Percentiles rank a stretch among this genome's conserved stretches.
Evolutionary conservation across 2,888 invertebrate species (phyloP).

Genomic region (Eustalomyia histrio): DNA sequence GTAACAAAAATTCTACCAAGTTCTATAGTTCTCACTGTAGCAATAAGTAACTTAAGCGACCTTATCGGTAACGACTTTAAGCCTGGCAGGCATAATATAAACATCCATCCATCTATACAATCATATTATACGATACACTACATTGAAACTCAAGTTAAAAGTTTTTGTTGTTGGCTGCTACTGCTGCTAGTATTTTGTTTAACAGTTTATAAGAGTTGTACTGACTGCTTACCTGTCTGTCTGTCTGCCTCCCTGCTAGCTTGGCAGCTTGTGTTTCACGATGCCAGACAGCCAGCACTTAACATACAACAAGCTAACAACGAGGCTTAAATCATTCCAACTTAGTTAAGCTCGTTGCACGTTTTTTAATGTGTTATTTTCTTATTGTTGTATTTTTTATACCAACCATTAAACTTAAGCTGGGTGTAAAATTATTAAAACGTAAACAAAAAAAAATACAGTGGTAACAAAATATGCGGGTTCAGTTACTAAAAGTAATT

Average conservation of each 20-base stretch:
- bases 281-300: constrained; percentile 58
- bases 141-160: constrained; percentile 32
- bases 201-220: constrained; percentile 47
- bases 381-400: constrained; percentile 29
- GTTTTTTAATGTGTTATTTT: constrained; percentile 49
- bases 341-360: constrained; percentile 66
- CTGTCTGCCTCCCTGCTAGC: constrained; percentile 21
- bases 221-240: constrained; percentile 19
- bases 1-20: not conserved
- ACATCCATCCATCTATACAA: constrained; percentile 19
- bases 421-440: constrained; percentile 54
- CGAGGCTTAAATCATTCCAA: constrained; percentile 67
- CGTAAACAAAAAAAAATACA: constrained; percentile 42
- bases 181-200: constrained; percentile 39
- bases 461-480: constrained; percentile 21
- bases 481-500: too few relatives aligned
- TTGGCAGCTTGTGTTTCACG: constrained; percentile 36
- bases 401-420: constrained; percentile 56
- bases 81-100: constrained; percentile 48
- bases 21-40: constrained; percentile 5
- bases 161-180: constrained; percentile 27
- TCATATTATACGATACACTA: constrained; percentile 8
- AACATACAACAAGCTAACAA: constrained; percentile 67
- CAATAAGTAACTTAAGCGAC: constrained; percentile 38
- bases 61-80: constrained; percentile 61